Evolutionary conservation across 2,888 invertebrate species (phyloP), one percentile per base, ranked within the genome.

Genomic region (Clitarchus hookeri): DNA sequence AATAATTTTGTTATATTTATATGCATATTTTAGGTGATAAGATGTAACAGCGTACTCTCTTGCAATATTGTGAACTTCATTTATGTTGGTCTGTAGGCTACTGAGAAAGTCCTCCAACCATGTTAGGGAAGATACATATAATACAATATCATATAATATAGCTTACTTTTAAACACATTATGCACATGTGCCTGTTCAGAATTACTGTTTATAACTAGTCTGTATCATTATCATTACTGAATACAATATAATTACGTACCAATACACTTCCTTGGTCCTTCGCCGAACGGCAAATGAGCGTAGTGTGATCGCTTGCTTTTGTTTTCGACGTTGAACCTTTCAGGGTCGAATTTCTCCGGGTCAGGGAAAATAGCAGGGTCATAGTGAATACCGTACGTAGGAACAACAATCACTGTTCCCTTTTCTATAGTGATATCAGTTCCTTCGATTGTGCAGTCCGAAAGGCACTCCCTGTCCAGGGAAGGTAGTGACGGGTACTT

Each of bases 301-400:
- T 78, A 84, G 13, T 27, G 23, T 9, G 44, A 79, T n/a, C 65
- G 36, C 9, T 12, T 84, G 6, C 88, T 88, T 86, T 91, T 91
- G 23, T 90, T 90, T 25, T 91, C 91, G 6, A 90, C 90, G 0
- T 44, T 84, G 84, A 86, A 88, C 26, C 89, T 87, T 19, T 87
- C 87, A 83, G 89, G 89, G 44, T 87, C 88, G 84, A 90, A 90
- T 26, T 90, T 79, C 2, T 87, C 87, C 54, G 87, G 85, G 0
- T 89, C 85, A 3, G 89, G 89, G 44, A 90, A 86, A 25, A 65
- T 83, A 23, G 53, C 44, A 27, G 85, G 85, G n/a, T 86, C 86
- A 25, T 85, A 44, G 65, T 86, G 86, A n/a, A 86, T 79, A 44
- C 86, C 86, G 25, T 44, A n/a, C n/a, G 82, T 26, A 9, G 86